These are phyloP conservation scores for Tenualosa thibaudeaui DNA, from an alignment of 2,797 vertebrate species.

Conservation along the genomic window DNA sequence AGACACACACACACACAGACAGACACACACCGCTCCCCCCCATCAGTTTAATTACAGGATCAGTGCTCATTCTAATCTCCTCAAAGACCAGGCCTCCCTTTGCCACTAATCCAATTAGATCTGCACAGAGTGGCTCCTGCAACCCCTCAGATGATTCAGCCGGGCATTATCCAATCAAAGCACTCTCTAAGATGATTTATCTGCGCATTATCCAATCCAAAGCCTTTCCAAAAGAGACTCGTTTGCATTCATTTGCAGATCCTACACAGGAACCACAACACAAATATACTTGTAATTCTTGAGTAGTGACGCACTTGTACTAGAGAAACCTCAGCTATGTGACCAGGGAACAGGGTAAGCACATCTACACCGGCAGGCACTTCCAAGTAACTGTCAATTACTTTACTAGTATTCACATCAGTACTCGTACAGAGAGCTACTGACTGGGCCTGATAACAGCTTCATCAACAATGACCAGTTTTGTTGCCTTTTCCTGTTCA, in stretches of 20 bases:
- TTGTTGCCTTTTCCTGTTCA: neutral
- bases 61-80: conserved; percentile 95
- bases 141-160: conserved; percentile 84
- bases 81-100: conserved; percentile 88
- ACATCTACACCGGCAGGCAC: neutral
- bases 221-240: conserved; percentile 45
- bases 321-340: neutral
- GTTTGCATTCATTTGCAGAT: conserved; percentile 58
- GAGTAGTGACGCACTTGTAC: neutral
- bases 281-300: conserved; percentile 52
- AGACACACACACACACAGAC: conserved; percentile 44
- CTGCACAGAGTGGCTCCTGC: conserved; percentile 84
- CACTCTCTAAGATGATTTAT: conserved; percentile 62
- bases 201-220: conserved; percentile 54
- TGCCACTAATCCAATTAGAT: conserved; percentile 98
- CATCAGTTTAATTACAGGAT: conserved; percentile 95
- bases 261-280: conserved; percentile 36
- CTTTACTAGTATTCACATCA: neutral
- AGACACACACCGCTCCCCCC: conserved; percentile 59
- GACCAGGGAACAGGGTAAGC: neutral
- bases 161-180: conserved; percentile 86
- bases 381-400: neutral
- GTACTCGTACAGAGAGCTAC: neutral
- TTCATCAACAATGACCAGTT: too few relatives aligned
- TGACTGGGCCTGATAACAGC: neutral